Conservation (phyloP, 2,797 vertebrate species). For the Syngnathus acus region DNA sequence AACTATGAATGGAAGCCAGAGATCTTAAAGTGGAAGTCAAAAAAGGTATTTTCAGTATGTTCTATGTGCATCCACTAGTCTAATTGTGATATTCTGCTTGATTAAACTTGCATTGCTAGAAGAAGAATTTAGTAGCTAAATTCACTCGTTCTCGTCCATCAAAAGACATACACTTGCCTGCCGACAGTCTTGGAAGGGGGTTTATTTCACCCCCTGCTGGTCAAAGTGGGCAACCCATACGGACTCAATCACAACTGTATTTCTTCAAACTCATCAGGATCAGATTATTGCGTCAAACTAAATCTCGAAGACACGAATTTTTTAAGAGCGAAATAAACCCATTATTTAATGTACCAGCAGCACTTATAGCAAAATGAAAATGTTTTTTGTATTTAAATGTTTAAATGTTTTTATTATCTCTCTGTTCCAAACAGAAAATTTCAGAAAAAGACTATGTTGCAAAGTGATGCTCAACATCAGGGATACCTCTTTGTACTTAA, state of each 20-base stretch:
- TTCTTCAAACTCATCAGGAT: neutral
- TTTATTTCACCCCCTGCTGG: constrained; percentile 32
- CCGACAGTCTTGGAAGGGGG: neutral
- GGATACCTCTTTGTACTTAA: constrained; percentile 10
- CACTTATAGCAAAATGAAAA: constrained; percentile 17
- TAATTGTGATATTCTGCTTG: too few species aligned
- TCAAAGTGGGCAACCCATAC: constrained; percentile 5
- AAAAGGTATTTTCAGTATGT: too few species aligned
- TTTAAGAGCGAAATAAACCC: constrained; percentile 4
- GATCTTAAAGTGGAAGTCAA: too few species aligned
- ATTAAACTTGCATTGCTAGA: too few species aligned
- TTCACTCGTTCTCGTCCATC: too few species aligned
- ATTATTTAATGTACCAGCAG: constrained; percentile 2
- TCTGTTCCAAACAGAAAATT: neutral
- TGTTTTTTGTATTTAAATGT: neutral
- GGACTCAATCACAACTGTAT: neutral
- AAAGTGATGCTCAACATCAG: neutral
- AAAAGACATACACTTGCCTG: too few species aligned
- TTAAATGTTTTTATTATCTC: neutral
- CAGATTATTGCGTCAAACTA: constrained; percentile 1
- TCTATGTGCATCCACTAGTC: too few species aligned
- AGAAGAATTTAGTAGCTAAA: too few species aligned
- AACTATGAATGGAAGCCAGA: too few species aligned
- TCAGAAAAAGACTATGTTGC: neutral
- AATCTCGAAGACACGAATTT: constrained; percentile 9